Evolutionary conservation across 2,797 vertebrate species (phyloP), one percentile per base, ranked within the genome.

Genomic region (Acanthis flammea): DNA sequence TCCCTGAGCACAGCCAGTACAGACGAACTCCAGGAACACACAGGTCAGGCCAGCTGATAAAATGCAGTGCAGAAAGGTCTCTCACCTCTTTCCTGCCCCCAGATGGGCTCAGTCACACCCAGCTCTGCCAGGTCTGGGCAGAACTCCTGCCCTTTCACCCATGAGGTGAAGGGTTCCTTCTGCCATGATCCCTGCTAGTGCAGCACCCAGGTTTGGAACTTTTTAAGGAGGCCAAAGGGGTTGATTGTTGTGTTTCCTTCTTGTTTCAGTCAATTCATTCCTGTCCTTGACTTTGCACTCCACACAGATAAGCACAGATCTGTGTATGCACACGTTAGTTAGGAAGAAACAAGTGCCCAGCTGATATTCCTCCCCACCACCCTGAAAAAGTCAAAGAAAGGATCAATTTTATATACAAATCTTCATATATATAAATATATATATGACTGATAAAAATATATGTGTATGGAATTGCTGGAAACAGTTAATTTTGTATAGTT

Each of bases 241-340:
- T 37, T 23, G 12, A 23, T 48, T 41, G 24, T 41, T 19, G 15
- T 7, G 2, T 53, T 89, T 79, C n/a, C 37, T 58, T 60, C 68
- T 63, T 48, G 12, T 42, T 76, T 88, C 39, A 25, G 44, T 72
- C 63, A 25, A 5, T 73, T 82, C 24, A 9, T 62, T 72, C 50
- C 35, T 75, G 58, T 72, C 62, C 54, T 92, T 95, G 78, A 66
- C 94, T 87, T 95, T 95, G 90, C 87, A 87, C 82, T 94, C 48
- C 60, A 12, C 85, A 79, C 71, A 79, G 87, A 82, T 27, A 22
- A 76, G 60, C 63, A 65, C 74, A 77, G 22, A 12, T 87, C 90
- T 94, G 92, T 92, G 87, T 91, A 82, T 39, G 90, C 90, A 94
- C 84, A 68, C 0, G 0, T 51, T 44, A 45, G 45, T 62, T 75